Evolutionary conservation across 2,797 vertebrate genomes (phyloP).

Genomic region (Microctenopoma lineatum): DNA sequence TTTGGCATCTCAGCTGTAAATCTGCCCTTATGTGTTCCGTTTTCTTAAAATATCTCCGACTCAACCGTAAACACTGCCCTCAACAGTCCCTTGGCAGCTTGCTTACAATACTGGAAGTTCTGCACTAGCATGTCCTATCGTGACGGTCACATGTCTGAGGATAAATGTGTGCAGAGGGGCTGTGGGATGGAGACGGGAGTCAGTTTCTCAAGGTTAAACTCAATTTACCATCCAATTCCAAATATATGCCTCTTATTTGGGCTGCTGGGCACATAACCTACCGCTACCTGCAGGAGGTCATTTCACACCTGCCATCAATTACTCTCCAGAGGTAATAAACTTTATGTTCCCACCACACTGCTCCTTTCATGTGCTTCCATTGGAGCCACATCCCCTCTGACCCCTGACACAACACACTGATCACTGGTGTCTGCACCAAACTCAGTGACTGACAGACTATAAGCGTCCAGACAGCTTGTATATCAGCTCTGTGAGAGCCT

Average conservation of each 20-base stretch:
- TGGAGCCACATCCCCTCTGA: conserved; percentile 70
- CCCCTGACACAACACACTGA: conserved; percentile 72
- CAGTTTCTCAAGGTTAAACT: conserved; percentile 70
- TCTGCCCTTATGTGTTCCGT: conserved; percentile 35
- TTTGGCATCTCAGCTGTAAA: conserved; percentile 38
- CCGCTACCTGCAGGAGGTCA: conserved; percentile 72
- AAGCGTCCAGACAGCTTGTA: conserved; percentile 55
- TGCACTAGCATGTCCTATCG: conserved; percentile 25
- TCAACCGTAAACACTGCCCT: conserved; percentile 13
- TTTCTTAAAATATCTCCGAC: conserved; percentile 27
- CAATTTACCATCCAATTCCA: conserved; percentile 74
- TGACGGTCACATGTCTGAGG: conserved; percentile 41
- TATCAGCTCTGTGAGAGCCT: conserved; percentile 53
- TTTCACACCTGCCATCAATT: conserved; percentile 81
- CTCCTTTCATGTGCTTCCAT: conserved; percentile 82
- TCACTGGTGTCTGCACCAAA: conserved; percentile 67
- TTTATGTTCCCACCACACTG: conserved; percentile 69
- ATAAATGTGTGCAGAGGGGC: conserved; percentile 48
- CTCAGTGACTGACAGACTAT: conserved; percentile 48
- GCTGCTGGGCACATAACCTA: conserved; percentile 42
- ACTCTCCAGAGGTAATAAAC: conserved; percentile 80
- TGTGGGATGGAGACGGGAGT: conserved; percentile 41
- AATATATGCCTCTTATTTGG: conserved; percentile 68
- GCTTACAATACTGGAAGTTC: conserved; percentile 28
- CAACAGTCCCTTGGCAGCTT: conserved; percentile 28